Base-by-base conservation (phyloP, 2,797 vertebrate species). In the Numenius phaeopus region DNA sequence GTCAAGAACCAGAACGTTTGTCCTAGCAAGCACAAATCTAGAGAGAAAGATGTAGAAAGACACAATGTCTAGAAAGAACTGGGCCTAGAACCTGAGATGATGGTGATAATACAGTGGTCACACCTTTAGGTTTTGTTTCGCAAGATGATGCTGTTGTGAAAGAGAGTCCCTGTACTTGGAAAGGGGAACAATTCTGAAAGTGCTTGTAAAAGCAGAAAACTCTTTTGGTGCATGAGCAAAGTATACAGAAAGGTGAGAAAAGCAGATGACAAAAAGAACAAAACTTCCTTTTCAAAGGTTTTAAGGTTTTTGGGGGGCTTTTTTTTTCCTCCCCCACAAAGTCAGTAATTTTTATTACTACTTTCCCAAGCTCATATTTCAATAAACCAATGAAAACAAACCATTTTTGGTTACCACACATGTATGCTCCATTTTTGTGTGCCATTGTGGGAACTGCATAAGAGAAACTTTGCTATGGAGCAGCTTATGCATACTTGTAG, bases 281-380 rank as follows among this genome's bases (percentile, higher is more conserved):
- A 78, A 93, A 83, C 1, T 5, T 57, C 19, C 12, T 64, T 32
- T 83, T 80, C 29, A 83, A 78, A 94, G 5, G 10, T 61, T 78
- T 58, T 37, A 75, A 19, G 21, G 19, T 49, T 73, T 69, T 27
- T 8, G 11, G 13, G 5, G 17, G 29, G 14, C 10, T 55, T 55
- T 32, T 55, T 47, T 55, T 30, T 44, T 11, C 5, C 9, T 3
- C 4, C 7, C 7, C 5, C 4, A 0, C 9, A 10, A 37, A 24
- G 10, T n/a, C 39, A 29, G 39, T n/a, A 13, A 39, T 71, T 75
- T 23, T 14, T 61, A 42, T 76, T 52, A 62, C 14, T 72, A 62
- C 32, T 46, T 44, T 64, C 26, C 34, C 18, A 50, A 81, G 39
- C 12, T 54, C 32, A 7, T 46, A 70, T 44, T 83, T 83, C 59